These are phyloP conservation scores for Cataglyphis albicans DNA, from an alignment of 2,888 invertebrate species.

Conservation along the genomic window DNA sequence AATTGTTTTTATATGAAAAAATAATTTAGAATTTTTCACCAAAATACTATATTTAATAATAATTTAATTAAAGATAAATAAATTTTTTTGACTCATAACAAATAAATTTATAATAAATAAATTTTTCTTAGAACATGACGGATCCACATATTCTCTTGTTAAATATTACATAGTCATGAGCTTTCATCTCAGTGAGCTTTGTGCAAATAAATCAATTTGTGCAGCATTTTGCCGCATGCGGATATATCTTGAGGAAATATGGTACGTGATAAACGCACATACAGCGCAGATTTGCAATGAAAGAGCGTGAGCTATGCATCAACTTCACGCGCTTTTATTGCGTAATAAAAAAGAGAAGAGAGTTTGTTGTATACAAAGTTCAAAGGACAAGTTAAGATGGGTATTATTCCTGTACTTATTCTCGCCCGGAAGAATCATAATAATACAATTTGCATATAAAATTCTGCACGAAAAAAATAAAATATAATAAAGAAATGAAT, in stretches of 20 bases:
- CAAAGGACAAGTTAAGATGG: constrained; percentile 38
- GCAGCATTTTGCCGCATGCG: background rate
- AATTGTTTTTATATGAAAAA: background rate
- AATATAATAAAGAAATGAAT: no score
- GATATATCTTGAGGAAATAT: constrained; percentile 16
- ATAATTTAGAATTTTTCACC: background rate
- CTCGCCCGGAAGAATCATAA: background rate
- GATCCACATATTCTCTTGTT: background rate
- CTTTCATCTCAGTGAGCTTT: background rate
- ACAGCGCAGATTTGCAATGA: constrained; percentile 7
- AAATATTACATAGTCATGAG: background rate
- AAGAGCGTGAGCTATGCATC: background rate
- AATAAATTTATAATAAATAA: background rate
- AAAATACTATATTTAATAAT: background rate
- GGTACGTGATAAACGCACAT: background rate
- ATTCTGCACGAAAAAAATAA: no score
- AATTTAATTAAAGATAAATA: background rate
- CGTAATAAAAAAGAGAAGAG: background rate
- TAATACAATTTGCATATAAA: constrained; percentile 25
- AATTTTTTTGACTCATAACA: background rate
- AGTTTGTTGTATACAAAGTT: constrained; percentile 39
- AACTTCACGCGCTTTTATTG: constrained; percentile 15
- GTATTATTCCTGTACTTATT: constrained; percentile 44
- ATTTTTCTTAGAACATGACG: background rate
- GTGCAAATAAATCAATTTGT: constrained; percentile 26